Evolutionary conservation across 2,888 invertebrate genomes (phyloP).

Genomic region (Trissolcus japonicus): DNA sequence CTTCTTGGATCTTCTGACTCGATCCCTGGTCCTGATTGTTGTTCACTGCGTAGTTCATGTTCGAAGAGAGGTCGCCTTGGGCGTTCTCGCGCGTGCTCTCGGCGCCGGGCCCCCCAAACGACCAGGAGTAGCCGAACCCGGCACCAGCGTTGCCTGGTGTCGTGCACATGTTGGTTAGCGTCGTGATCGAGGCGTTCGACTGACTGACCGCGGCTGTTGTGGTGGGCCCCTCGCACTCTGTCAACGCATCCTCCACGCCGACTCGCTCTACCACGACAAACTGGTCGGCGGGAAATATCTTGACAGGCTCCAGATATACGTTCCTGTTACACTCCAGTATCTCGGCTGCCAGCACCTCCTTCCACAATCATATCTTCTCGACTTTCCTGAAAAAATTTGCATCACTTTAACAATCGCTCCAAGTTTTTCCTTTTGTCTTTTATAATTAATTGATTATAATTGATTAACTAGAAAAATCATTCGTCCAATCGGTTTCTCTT

Average conservation of each 20-base stretch:
- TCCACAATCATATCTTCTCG: slow-evolving; percentile 30
- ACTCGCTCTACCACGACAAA: slow-evolving; percentile 74
- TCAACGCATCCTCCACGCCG: slow-evolving; percentile 73
- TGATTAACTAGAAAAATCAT: no score
- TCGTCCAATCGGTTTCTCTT: no score
- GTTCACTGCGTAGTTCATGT: slow-evolving; percentile 74
- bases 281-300: slow-evolving; percentile 75
- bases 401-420: background rate
- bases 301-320: slow-evolving; percentile 72
- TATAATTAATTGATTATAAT: background rate
- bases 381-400: background rate
- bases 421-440: background rate
- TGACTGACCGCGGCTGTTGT: slow-evolving; percentile 64
- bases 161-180: slow-evolving; percentile 74
- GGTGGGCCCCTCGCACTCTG: slow-evolving; percentile 67
- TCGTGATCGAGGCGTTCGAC: slow-evolving; percentile 68
- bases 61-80: slow-evolving; percentile 71
- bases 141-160: slow-evolving; percentile 74
- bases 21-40: slow-evolving; percentile 75
- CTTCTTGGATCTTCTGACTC: slow-evolving; percentile 74
- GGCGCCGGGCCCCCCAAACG: slow-evolving; percentile 72
- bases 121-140: slow-evolving; percentile 75
- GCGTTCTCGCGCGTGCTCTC: slow-evolving; percentile 70
- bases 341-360: slow-evolving; percentile 24
- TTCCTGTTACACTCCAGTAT: slow-evolving; percentile 74